Evolutionary conservation across 2,888 invertebrate species (phyloP).

Genomic region (Portevinia maculata): DNA sequence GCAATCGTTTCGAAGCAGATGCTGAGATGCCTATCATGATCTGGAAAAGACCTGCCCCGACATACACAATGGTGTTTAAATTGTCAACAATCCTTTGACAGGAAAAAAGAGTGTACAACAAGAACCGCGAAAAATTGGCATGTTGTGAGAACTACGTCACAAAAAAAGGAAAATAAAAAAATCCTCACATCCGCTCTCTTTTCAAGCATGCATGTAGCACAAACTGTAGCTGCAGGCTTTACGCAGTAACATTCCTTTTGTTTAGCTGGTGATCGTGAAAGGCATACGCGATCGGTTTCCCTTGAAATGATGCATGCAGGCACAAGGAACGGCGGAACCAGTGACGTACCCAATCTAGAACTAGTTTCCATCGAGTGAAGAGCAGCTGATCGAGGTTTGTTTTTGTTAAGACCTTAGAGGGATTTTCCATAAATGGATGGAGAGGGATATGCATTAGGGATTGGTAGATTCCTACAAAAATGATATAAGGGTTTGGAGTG

Average conservation of each 20-base stretch:
- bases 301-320: slow-evolving; percentile 26
- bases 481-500: slow-evolving; percentile 40
- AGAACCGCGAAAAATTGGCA: too few relatives aligned
- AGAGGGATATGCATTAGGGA: slow-evolving; percentile 20
- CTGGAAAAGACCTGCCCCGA: too few relatives aligned
- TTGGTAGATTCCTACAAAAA: slow-evolving; percentile 24
- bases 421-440: slow-evolving; percentile 1
- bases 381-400: slow-evolving; percentile 68
- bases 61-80: too few relatives aligned
- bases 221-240: not conserved
- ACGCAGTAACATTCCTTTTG: slow-evolving; percentile 4
- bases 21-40: too few relatives aligned
- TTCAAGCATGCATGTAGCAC: too few relatives aligned
- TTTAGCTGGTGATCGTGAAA: slow-evolving; percentile 22
- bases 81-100: too few relatives aligned
- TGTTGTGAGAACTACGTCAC: too few relatives aligned
- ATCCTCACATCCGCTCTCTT: too few relatives aligned
- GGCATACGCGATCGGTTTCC: slow-evolving; percentile 47
- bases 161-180: too few relatives aligned
- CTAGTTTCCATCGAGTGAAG: slow-evolving; percentile 34
- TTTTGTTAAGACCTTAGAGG: slow-evolving; percentile 43
- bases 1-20: not conserved
- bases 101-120: too few relatives aligned
- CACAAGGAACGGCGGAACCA: not conserved
- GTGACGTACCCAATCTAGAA: slow-evolving; percentile 17